phyloP scores from a whole-genome alignment of 2,113 vertebrate genomes.

The Gallinago paraguaiae region DNA sequence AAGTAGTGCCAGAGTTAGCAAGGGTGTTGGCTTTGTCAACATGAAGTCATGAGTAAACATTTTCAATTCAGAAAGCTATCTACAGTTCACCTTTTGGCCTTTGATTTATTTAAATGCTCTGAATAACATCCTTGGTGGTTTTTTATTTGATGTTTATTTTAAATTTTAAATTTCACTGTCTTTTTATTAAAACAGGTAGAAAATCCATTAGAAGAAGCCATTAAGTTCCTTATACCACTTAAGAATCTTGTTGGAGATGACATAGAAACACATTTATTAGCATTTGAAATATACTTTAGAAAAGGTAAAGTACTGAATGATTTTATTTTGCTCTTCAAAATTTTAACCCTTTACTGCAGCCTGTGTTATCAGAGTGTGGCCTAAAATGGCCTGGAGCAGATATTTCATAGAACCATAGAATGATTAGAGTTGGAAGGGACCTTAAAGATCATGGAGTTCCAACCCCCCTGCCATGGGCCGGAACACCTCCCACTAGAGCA shows the following conservation, averaged over 20 bases:
- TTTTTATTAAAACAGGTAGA: constrained; percentile 75
- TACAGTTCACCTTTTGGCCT: not conserved
- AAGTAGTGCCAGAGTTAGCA: not conserved
- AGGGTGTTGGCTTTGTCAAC: not conserved
- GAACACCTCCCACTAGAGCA: too few relatives aligned
- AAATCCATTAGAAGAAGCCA: constrained; percentile 82
- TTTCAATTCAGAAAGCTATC: not conserved
- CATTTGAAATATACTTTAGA: constrained; percentile 84
- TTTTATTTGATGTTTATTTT: not conserved
- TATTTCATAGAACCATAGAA: not conserved
- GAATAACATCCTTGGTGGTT: rapidly evolving
- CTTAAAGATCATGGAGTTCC: too few relatives aligned
- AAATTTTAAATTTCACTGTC: not conserved
- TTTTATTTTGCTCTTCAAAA: not conserved
- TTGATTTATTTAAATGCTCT: not conserved
- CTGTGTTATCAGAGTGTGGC: not conserved
- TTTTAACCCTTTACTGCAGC: not conserved
- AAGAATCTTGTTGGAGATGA: constrained; percentile 80
- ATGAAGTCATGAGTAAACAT: not conserved
- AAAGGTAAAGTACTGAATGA: constrained; percentile 75
- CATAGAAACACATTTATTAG: constrained; percentile 80
- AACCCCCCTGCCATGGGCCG: too few relatives aligned
- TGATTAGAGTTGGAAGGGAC: too few relatives aligned
- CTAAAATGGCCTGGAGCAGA: not conserved
- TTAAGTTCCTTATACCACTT: constrained; percentile 82